Conservation (phyloP, 2,888 invertebrate species). For the Amphipoea oculea region DNA sequence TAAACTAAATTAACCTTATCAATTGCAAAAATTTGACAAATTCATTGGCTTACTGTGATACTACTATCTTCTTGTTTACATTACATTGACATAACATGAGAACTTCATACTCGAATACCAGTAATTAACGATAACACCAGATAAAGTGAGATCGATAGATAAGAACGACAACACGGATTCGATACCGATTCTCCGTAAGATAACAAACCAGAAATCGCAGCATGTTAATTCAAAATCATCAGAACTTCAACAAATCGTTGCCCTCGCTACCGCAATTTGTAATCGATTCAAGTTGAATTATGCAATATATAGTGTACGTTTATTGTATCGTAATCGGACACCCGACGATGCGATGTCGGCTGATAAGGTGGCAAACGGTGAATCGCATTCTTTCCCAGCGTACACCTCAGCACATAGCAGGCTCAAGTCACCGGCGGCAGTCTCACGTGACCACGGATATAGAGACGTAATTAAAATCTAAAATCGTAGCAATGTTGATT, state of each 20-base stretch:
- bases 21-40: constrained; percentile 22
- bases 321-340: constrained; percentile 65
- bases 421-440: constrained; percentile 46
- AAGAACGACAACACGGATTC: constrained; percentile 30
- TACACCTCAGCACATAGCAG: constrained; percentile 60
- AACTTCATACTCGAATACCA: constrained; percentile 26
- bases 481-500: constrained; percentile 71
- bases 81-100: constrained; percentile 34
- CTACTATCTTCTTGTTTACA: constrained; percentile 42
- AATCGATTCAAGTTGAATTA: constrained; percentile 53
- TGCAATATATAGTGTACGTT: constrained; percentile 49
- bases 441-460: constrained; percentile 65
- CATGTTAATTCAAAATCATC: constrained; percentile 24
- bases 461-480: constrained; percentile 69
- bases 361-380: constrained; percentile 65
- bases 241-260: constrained; percentile 12
- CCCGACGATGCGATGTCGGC: constrained; percentile 57
- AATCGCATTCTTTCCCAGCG: constrained; percentile 77
- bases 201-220: constrained; percentile 24
- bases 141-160: constrained; percentile 36
- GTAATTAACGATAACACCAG: constrained; percentile 34
- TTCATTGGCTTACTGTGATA: constrained; percentile 17
- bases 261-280: constrained; percentile 22
- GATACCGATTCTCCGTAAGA: constrained; percentile 31
- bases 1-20: constrained; percentile 37